Evolutionary conservation across 2,113 vertebrate species (phyloP).

Genomic region (Indicator maculatus): DNA sequence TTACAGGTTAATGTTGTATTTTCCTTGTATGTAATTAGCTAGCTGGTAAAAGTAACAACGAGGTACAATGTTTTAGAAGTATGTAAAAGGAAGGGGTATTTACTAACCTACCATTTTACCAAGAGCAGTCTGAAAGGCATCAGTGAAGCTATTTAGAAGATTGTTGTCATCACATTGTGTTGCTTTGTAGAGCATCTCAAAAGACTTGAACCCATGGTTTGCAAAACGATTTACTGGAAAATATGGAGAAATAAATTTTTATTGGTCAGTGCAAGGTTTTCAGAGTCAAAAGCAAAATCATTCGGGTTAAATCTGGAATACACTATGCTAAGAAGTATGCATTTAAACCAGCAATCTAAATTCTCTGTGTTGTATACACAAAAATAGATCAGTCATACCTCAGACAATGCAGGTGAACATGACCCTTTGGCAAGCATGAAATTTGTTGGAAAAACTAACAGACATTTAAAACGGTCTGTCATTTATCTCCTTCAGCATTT

Average conservation of each 20-base stretch:
- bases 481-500: background rate
- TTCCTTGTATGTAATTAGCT: background rate
- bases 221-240: constrained; percentile 92
- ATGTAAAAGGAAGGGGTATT: background rate
- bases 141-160: constrained; percentile 87
- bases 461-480: background rate
- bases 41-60: background rate
- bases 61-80: background rate
- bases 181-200: constrained; percentile 95
- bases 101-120: constrained; percentile 87
- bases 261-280: background rate
- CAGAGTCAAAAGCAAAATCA: background rate
- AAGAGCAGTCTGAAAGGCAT: constrained; percentile 88
- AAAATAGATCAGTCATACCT: background rate
- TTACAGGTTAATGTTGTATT: background rate
- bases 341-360: background rate
- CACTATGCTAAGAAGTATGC: background rate
- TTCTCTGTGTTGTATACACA: background rate
- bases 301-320: background rate
- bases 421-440: background rate
- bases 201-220: constrained; percentile 95
- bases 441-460: background rate
- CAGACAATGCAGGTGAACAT: background rate
- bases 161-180: constrained; percentile 89
- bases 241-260: constrained; percentile 15